Percentiles rank a stretch among this genome's conserved stretches.
These are phyloP conservation scores for Zosterops lateralis DNA, from an alignment of 2,113 vertebrate species.

Conservation along the genomic window DNA sequence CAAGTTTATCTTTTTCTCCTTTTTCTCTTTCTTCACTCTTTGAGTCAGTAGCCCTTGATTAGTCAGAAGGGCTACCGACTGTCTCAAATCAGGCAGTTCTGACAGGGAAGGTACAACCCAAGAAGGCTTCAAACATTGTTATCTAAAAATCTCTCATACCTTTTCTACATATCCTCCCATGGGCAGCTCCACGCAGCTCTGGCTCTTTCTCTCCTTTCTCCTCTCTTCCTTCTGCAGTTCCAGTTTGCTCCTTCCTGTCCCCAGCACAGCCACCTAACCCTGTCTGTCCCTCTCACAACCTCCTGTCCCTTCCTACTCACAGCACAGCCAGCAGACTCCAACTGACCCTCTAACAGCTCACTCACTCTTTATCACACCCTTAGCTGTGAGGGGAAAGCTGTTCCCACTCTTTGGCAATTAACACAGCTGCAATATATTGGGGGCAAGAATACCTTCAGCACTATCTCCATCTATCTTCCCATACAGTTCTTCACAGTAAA, in stretches of 20 bases:
- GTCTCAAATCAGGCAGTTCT: background rate
- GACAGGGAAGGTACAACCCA: background rate
- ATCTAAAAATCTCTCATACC: background rate
- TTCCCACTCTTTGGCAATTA: background rate
- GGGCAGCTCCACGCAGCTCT: background rate
- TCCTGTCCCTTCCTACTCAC: background rate
- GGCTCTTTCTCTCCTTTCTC: background rate
- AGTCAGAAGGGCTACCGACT: background rate
- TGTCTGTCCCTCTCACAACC: background rate
- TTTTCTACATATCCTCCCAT: background rate
- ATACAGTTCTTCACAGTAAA: background rate
- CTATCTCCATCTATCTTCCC: background rate
- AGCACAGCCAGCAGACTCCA: background rate
- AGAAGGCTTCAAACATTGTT: background rate
- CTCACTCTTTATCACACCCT: background rate
- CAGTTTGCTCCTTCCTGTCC: background rate
- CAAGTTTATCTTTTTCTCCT: background rate
- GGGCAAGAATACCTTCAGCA: background rate
- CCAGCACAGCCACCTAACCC: background rate
- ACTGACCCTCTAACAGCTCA: too few species aligned
- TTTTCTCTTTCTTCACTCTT: background rate
- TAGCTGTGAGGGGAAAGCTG: background rate
- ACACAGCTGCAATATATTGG: background rate
- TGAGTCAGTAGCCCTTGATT: background rate
- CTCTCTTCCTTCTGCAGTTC: background rate